Conservation (phyloP, 2,888 invertebrate species). For the Nomada fabriciana region DNA sequence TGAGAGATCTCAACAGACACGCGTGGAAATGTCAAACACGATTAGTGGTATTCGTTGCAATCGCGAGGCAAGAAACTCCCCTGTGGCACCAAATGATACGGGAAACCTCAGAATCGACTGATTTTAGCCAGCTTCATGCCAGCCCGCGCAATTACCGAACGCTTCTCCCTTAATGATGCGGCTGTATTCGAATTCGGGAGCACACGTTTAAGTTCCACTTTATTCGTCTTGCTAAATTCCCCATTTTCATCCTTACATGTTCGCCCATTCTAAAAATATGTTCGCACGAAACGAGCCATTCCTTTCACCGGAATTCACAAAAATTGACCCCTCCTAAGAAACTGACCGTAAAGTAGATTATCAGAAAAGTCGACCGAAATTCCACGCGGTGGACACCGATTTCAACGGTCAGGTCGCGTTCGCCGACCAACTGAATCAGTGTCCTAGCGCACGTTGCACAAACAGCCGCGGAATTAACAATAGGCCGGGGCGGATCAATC, state of each 20-base stretch:
- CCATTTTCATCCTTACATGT: too few species aligned
- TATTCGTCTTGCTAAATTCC: constrained; percentile 5
- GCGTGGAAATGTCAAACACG: constrained; percentile 39
- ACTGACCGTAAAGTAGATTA: background rate
- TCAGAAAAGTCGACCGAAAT: background rate
- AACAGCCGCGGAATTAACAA: constrained; percentile 33
- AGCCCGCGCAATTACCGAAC: constrained; percentile 23
- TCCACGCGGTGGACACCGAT: background rate
- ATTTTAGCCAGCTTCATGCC: constrained; percentile 52
- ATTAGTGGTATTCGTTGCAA: constrained; percentile 44
- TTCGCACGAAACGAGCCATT: too few species aligned
- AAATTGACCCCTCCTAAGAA: too few species aligned
- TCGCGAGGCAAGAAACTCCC: constrained; percentile 44
- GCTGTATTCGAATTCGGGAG: constrained; percentile 48
- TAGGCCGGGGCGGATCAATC: constrained; percentile 1
- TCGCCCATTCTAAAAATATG: too few species aligned
- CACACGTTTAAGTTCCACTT: background rate
- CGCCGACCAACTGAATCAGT: constrained; percentile 33
- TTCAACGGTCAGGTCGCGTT: constrained; percentile 25
- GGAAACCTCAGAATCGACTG: constrained; percentile 66
- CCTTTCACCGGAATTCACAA: too few species aligned
- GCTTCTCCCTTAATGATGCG: constrained; percentile 29
- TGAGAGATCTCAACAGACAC: background rate
- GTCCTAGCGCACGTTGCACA: constrained; percentile 46
- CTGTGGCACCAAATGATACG: constrained; percentile 63